These are phyloP conservation scores for Choristoneura fumiferana DNA, from an alignment of 1,140 invertebrate species.

Conservation along the genomic window DNA sequence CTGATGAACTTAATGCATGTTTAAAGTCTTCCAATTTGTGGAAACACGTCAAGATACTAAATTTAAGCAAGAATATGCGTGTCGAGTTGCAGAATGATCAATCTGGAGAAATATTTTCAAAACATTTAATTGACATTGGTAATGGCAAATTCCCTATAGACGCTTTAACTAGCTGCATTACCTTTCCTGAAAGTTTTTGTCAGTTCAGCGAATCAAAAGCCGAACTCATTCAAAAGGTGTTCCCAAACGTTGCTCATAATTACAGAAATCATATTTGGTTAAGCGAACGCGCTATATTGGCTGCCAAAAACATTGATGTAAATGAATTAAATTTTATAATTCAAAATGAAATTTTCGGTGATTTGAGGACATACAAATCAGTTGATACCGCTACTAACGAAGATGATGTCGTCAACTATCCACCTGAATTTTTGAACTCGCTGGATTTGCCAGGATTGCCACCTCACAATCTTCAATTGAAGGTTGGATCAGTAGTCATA, in stretches of 20 bases:
- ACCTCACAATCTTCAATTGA: slow-evolving; percentile 59
- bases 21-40: slow-evolving; percentile 21
- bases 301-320: too few relatives aligned
- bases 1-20: too few relatives aligned
- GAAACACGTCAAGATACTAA: slow-evolving; percentile 46
- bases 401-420: slow-evolving; percentile 59
- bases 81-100: slow-evolving; percentile 55
- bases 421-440: slow-evolving; percentile 66
- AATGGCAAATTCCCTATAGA: slow-evolving; percentile 57
- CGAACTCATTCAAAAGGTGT: slow-evolving; percentile 54
- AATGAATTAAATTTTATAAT: slow-evolving; percentile 49
- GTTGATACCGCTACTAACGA: slow-evolving; percentile 51
- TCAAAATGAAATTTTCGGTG: slow-evolving; percentile 38
- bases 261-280: too few relatives aligned
- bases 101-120: slow-evolving; percentile 25
- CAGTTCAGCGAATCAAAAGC: slow-evolving; percentile 37
- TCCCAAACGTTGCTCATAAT: too few relatives aligned
- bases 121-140: slow-evolving; percentile 35
- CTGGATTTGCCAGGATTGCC: slow-evolving; percentile 61
- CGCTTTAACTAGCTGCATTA: slow-evolving; percentile 49
- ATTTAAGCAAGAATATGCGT: slow-evolving; percentile 61
- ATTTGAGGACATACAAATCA: slow-evolving; percentile 48
- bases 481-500: slow-evolving; percentile 65
- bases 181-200: slow-evolving; percentile 36
- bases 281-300: too few relatives aligned